Conservation (phyloP, 2,113 vertebrate genomes). For the Upupa epops region DNA sequence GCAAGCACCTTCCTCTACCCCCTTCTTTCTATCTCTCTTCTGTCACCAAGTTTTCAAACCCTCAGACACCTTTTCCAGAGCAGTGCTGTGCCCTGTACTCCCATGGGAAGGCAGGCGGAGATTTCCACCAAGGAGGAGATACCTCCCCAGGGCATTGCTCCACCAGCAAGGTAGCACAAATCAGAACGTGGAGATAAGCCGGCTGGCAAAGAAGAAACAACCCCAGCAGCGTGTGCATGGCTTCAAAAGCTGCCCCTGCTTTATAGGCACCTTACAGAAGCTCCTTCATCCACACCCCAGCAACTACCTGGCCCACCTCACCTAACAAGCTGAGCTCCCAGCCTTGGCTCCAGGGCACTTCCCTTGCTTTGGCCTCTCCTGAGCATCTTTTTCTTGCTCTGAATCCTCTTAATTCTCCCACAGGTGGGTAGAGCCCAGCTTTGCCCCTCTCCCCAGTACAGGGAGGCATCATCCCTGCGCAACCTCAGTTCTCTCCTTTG, state of each 20-base stretch:
- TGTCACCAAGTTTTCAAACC: background rate
- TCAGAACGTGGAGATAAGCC: background rate
- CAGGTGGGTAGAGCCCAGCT: background rate
- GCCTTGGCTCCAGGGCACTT: background rate
- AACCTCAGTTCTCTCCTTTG: background rate
- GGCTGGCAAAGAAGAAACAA: background rate
- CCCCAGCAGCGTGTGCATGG: background rate
- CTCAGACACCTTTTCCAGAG: background rate
- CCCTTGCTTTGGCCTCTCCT: background rate
- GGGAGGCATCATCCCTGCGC: background rate
- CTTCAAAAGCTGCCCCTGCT: conserved; percentile 23
- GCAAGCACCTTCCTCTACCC: background rate
- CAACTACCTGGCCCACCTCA: background rate
- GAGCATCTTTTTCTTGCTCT: background rate
- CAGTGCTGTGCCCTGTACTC: background rate
- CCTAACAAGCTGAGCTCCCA: background rate
- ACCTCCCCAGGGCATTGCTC: background rate
- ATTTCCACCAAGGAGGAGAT: background rate
- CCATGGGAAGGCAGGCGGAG: background rate
- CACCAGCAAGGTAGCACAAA: background rate
- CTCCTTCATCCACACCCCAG: background rate
- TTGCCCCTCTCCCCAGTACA: background rate
- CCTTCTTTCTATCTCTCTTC: background rate
- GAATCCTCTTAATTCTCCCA: background rate
- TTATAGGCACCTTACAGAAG: background rate